Base-by-base conservation (phyloP, 2,888 invertebrate species). In the Sphaerophoria taeniata region DNA sequence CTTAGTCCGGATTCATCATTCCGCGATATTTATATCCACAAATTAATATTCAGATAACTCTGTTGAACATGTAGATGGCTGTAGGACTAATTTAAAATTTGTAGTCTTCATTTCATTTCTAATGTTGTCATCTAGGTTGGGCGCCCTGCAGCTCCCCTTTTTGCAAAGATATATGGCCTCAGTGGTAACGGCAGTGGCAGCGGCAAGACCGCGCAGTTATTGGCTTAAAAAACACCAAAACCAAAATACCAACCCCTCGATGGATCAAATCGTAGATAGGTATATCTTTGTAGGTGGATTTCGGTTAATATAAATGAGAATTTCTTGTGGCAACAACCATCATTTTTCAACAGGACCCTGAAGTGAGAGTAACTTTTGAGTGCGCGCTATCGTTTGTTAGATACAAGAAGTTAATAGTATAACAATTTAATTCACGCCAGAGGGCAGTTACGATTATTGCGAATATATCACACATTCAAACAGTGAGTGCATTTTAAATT, bases 1-100 rank as follows among this genome's bases (percentile, higher is more conserved):
- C 85, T 85, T 85, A 77, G 76, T 81, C 76, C 76, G 73, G 76
- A 81, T 85, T 85, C 84, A 76, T 79, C 77, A 55, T 72, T 36
- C 39, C 67, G 53, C 39, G 31, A 24, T 53, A 39, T 67, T 47
- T 58, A 51, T 58, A 51, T 33, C 75, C 69, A 72, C 76, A 81
- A 85, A 85, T 85, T 81, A 85, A 85, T 77, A 81, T 85, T 77
- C 85, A 69, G 47, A 75, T 67, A 69, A 33, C 49, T 58, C 63
- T 24, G 24, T 24, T 24, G 24, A 24, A 24, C 24, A 16, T 34
- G 63, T 49, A 34, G 36, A 45, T 33, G 60, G 83, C 24, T 24
- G 24, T 43, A 76, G 75, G 80, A 72, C 71, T 75, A 61, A 80
- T 80, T 84, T 76, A 55, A 84, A 84, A 84, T 80, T 80, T 71